Evolutionary conservation across 2,113 vertebrate species (phyloP).

Genomic region (Poecilia latipinna): DNA sequence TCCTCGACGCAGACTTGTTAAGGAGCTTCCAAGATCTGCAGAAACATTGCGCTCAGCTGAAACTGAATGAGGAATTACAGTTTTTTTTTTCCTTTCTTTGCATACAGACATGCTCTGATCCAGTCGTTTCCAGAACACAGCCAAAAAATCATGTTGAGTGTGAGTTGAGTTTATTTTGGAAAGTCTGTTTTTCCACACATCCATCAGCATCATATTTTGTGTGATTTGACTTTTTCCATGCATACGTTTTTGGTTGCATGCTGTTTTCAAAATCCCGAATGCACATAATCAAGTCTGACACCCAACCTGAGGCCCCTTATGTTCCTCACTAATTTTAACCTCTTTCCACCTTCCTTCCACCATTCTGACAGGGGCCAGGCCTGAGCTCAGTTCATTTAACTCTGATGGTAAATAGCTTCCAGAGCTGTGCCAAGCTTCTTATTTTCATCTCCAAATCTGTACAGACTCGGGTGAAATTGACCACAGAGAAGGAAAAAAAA

Average conservation of each 20-base stretch:
- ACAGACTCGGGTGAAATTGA: constrained; percentile 74
- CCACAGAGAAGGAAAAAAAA: constrained; percentile 43
- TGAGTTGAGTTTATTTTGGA: constrained; percentile 38
- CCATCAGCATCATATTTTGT: constrained; percentile 34
- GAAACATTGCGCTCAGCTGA: constrained; percentile 31
- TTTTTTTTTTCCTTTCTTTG: constrained; percentile 23
- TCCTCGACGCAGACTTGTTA: neutral
- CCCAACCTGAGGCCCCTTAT: constrained; percentile 67
- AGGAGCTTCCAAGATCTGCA: constrained; percentile 27
- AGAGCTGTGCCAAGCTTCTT: constrained; percentile 73
- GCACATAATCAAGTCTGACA: constrained; percentile 80
- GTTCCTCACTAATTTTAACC: constrained; percentile 66
- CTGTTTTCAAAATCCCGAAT: constrained; percentile 49
- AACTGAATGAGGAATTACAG: constrained; percentile 30
- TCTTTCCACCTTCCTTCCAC: constrained; percentile 44
- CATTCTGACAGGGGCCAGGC: constrained; percentile 69
- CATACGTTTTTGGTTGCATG: constrained; percentile 33
- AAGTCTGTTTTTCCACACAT: constrained; percentile 53
- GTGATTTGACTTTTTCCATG: constrained; percentile 11
- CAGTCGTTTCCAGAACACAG: constrained; percentile 10
- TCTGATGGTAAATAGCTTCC: constrained; percentile 83
- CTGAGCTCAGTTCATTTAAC: constrained; percentile 71
- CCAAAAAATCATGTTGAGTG: constrained; percentile 18
- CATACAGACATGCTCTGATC: constrained; percentile 4
- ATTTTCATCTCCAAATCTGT: constrained; percentile 69